A percentile compares a stretch with the other conserved stretches of the same genome.
Conservation (phyloP, 2,113 vertebrate species). For the Charina bottae region DNA sequence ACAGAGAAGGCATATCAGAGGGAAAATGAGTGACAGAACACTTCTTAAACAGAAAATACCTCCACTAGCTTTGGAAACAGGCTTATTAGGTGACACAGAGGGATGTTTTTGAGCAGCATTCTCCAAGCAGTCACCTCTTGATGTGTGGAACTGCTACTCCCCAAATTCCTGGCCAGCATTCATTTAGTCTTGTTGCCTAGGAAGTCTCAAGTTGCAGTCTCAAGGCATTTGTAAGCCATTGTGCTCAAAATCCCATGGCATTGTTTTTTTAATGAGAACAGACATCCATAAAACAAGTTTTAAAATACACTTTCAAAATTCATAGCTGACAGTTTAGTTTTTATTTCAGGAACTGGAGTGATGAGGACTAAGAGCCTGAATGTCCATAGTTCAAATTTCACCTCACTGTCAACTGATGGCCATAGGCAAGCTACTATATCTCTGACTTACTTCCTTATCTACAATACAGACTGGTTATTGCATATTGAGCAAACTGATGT, state of each 20-base stretch:
- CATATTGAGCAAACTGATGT: neutral
- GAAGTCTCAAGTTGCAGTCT: neutral
- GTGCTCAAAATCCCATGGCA: neutral
- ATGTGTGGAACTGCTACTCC: neutral
- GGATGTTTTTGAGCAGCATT: neutral
- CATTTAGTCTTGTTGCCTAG: neutral
- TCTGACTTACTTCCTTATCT: neutral
- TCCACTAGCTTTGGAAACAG: neutral
- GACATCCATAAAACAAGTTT: neutral
- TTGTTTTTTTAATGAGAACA: neutral
- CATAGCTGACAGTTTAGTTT: neutral
- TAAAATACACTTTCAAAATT: neutral
- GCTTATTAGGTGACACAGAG: neutral
- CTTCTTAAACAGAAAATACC: neutral
- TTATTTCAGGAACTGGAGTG: neutral
- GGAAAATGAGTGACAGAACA: neutral
- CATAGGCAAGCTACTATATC: neutral
- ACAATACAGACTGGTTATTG: neutral
- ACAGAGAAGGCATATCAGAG: neutral
- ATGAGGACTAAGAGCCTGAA: neutral
- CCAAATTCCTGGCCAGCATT: neutral
- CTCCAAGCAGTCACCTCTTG: neutral
- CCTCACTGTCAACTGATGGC: neutral
- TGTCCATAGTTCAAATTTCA: neutral
- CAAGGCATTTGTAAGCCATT: neutral